Base-by-base conservation (phyloP, 2,888 invertebrate species). In the Orchesellides sinensis region DNA sequence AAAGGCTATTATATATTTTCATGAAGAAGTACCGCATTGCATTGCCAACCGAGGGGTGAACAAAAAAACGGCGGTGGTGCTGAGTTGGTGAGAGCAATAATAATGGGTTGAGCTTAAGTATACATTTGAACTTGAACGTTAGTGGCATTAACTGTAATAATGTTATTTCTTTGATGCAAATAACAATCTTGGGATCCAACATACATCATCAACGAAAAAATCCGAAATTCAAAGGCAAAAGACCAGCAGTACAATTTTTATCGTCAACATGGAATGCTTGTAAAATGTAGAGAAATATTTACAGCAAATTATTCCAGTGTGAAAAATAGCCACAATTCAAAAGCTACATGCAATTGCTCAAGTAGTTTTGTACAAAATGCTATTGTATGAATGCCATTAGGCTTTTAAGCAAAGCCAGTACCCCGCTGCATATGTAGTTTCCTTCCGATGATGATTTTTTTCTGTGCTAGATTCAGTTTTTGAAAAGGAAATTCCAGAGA, bases 311-410 rank as follows among this genome's bases (percentile, higher is more conserved):
- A 52, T 52, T 52, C 21, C 52, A 52, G 21, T 19, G 52, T 52
- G 52, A 52, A 52, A n/a, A 52, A 52, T 52, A 23, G 52, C 21
- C 5, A 23, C 8, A 52, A 52, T n/a, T n/a, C n/a, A n/a, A n/a
- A n/a, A n/a, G n/a, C n/a, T n/a, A n/a, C n/a, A 52, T 52, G 52
- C 52, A 52, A 52, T 52, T 52, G 52, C 52, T 52, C 52, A 52
- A 21, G 52, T n/a, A n/a, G n/a, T n/a, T n/a, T n/a, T n/a, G n/a
- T n/a, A n/a, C n/a, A n/a, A n/a, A n/a, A 52, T 23, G 52, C 23
- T 21, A 52, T 52, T 21, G 3, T 35, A 35, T 35, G 5, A 35
- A 8, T 35, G 35, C 35, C 35, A 12, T 35, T 5, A 35, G 19
- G 52, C 52, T n/a, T n/a, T n/a, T n/a, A n/a, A n/a, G n/a, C n/a